Conservation (phyloP, 2,797 vertebrate genomes). For the Crocodylus rhombifer region DNA sequence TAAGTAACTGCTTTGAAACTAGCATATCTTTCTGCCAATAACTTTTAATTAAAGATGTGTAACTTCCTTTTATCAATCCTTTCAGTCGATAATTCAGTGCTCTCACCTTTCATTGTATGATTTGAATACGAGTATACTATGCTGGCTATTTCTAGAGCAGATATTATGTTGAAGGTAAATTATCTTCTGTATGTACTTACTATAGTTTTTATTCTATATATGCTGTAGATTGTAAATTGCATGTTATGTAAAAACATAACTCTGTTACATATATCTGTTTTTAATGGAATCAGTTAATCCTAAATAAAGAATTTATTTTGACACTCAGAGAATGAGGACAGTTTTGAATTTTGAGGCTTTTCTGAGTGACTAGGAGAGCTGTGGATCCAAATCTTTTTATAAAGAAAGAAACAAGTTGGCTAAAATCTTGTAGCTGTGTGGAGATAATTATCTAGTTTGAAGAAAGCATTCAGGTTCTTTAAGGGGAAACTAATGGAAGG, state of each 20-base stretch:
- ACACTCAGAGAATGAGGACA: not conserved
- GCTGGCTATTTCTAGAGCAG: not conserved
- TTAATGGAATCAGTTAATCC: not conserved
- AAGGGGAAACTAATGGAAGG: not conserved
- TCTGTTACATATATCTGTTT: not conserved
- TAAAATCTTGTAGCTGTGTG: not conserved
- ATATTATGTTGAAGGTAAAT: not conserved
- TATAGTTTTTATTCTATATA: not conserved
- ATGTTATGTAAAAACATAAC: not conserved
- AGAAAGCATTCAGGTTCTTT: not conserved
- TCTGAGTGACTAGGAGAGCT: not conserved
- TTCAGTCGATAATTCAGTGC: not conserved
- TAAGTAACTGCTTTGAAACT: not conserved
- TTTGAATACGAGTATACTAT: not conserved
- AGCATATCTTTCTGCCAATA: not conserved
- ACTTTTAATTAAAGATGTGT: not conserved
- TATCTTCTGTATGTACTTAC: not conserved
- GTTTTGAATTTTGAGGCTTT: not conserved
- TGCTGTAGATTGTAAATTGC: not conserved
- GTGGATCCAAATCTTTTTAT: not conserved
- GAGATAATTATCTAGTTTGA: not conserved
- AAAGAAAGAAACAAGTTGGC: not conserved
- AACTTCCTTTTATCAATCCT: not conserved
- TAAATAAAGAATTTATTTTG: not conserved
- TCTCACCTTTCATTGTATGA: not conserved